Evolutionary conservation across 2,888 invertebrate species (phyloP).

Genomic region (Thalpophila matura): DNA sequence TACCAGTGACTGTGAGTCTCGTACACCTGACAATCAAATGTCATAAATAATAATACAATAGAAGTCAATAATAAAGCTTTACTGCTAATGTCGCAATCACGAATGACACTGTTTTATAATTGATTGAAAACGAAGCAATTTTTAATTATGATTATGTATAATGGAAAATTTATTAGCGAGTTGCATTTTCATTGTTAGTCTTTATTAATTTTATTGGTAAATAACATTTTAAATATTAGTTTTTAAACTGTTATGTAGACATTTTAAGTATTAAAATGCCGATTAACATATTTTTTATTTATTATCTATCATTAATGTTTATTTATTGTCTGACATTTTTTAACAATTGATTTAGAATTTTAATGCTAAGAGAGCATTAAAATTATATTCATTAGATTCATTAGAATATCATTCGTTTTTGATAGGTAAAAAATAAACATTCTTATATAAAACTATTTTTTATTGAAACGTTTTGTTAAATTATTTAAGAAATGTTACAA

Average conservation of each 20-base stretch:
- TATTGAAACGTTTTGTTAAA: no score
- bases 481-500: no score
- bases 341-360: background rate
- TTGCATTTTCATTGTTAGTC: constrained; percentile 25
- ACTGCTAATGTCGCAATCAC: constrained; percentile 43
- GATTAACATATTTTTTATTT: background rate
- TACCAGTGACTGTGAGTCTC: no score
- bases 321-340: background rate
- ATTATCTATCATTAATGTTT: background rate
- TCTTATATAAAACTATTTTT: no score
- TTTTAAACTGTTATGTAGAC: background rate
- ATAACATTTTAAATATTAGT: constrained; percentile 3
- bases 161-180: constrained; percentile 26
- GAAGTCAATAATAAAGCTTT: constrained; percentile 43
- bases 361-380: no score
- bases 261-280: background rate
- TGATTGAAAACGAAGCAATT: constrained; percentile 37
- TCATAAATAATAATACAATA: constrained; percentile 56
- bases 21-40: constrained; percentile 48
- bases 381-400: no score
- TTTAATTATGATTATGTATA: constrained; percentile 45
- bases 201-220: constrained; percentile 27
- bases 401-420: no score
- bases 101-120: constrained; percentile 48
- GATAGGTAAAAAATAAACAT: no score